Conservation (phyloP, 2,113 vertebrate genomes). For the Todiramphus saurophagus region DNA sequence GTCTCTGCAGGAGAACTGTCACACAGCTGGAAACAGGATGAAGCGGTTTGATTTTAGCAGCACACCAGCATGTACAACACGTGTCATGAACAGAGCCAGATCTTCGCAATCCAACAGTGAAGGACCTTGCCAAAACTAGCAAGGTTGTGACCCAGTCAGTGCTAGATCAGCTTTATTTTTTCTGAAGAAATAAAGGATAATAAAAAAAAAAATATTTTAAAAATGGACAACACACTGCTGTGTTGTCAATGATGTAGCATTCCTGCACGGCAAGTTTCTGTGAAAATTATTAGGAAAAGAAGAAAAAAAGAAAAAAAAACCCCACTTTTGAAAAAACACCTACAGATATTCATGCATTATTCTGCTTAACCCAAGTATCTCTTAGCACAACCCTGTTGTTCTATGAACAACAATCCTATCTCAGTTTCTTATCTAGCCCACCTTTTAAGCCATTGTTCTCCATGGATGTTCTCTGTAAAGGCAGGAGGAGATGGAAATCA, state of each 20-base stretch:
- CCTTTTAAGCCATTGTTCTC: background rate
- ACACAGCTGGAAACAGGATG: background rate
- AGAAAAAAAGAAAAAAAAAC: background rate
- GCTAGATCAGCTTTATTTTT: background rate
- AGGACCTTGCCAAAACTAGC: background rate
- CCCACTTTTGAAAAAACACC: background rate
- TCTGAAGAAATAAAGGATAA: background rate
- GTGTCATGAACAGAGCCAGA: background rate
- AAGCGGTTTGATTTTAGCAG: background rate
- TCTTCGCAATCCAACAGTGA: background rate
- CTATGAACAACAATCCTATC: background rate
- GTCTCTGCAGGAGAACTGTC: background rate
- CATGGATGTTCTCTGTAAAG: background rate
- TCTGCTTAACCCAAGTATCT: background rate
- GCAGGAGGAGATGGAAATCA: background rate
- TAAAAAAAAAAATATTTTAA: background rate
- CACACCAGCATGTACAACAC: background rate
- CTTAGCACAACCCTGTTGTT: background rate
- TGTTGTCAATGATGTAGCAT: background rate
- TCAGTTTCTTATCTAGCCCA: background rate
- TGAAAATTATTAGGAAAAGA: background rate
- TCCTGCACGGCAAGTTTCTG: background rate
- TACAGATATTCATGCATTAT: background rate
- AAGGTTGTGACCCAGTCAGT: background rate
- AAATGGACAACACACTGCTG: background rate